Base-by-base conservation (phyloP, 1,140 invertebrate genomes). In the Drosophila guanche region DNA sequence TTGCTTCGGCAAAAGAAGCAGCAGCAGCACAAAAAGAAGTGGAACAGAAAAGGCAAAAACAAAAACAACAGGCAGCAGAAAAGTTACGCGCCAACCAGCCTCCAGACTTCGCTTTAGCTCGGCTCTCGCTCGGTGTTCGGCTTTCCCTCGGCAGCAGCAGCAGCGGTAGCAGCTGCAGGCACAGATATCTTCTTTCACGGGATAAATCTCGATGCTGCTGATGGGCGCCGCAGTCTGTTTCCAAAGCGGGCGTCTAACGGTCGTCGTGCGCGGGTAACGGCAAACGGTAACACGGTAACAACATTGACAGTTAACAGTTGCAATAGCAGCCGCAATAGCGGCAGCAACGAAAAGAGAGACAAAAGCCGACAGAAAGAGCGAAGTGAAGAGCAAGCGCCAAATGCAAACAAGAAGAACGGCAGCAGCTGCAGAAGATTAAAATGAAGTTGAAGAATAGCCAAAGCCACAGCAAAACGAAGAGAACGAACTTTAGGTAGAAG, bases 191-290 rank as follows among this genome's bases (percentile, higher is more conserved):
- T 73, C 33, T 37, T 37, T 37, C 79, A 70, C 65, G 84, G 84
- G 84, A 88, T 88, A 88, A 88, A 88, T 88, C 84, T 89, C 61
- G 76, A 57, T 69, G 58, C 73, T 79, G 76, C 60, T 66, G 55
- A 70, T 79, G 74, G 59, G 57, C 66, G 48, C 65, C 79, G 76
- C 84, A 88, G 84, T 88, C 84, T 89, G 84, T 88, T 88, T 88
- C 77, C 79, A 52, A 89, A 79, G 89, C 84, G 84, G 84, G 84
- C 84, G 84, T 89, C 76, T 89, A 88, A 76, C 84, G 84, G 84
- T 88, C 76, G 84, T 88, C 79, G 84, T 68, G 76, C 79, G 76
- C 83, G 83, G 84, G 58, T 73, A 33, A 86, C 27, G 33, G 33
- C 33, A 37, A 37, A 37, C 33, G 33, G 33, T 37, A 37, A 37